Percentiles rank a stretch among this genome's conserved stretches.
These are phyloP conservation scores for Rhombomys opimus DNA, from an alignment of 2,113 vertebrate species.

Conservation along the genomic window DNA sequence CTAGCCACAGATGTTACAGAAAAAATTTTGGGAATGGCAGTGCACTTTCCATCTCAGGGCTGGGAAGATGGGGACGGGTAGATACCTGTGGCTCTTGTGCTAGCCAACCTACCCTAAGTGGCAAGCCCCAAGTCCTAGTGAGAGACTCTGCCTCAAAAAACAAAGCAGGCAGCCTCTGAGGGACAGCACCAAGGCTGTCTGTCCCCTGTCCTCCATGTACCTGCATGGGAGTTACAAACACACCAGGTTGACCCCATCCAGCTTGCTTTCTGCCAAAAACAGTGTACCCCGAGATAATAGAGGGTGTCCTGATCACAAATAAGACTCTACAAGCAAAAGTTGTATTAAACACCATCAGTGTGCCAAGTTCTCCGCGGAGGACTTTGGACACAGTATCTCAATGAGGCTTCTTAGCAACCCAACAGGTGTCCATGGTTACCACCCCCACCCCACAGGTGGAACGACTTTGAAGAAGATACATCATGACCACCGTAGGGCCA, in stretches of 20 bases:
- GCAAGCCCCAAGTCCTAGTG: background rate
- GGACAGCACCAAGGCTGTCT: background rate
- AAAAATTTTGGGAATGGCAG: background rate
- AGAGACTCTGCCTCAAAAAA: background rate
- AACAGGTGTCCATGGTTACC: background rate
- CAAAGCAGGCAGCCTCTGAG: background rate
- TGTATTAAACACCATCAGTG: background rate
- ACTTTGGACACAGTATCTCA: background rate
- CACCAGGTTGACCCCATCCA: background rate
- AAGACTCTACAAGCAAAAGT: background rate
- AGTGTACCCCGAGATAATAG: background rate
- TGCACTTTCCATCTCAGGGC: no score
- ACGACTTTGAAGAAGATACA: background rate
- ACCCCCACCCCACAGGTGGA: background rate
- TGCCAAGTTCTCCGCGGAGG: background rate
- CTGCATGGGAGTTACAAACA: background rate
- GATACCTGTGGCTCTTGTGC: no score
- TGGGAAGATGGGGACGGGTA: background rate
- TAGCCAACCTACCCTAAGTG: background rate
- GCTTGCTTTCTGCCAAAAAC: background rate
- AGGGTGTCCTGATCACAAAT: background rate
- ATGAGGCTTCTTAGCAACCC: background rate
- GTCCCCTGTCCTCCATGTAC: background rate
- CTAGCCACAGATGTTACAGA: background rate
- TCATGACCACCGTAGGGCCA: background rate